Percentiles rank a stretch among this genome's conserved stretches.
phyloP scores from a whole-genome alignment of 2,888 invertebrate genomes.

The Meta bourneti region DNA sequence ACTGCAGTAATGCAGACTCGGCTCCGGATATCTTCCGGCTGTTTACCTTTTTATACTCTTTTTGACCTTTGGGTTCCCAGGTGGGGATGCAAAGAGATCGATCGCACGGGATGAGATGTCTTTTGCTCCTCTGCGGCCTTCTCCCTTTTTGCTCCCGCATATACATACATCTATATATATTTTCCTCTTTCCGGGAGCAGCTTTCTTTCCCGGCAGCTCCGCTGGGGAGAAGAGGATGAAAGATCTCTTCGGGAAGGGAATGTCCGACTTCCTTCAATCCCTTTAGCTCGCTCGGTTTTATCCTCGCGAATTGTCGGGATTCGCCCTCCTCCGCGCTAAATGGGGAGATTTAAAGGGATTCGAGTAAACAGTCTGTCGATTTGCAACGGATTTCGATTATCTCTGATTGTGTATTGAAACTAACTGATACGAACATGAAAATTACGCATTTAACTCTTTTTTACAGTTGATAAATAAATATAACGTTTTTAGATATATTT shows the following conservation, averaged over 20 bases:
- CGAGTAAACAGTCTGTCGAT: too few species aligned
- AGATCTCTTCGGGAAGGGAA: conserved; percentile 30
- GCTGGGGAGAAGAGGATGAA: conserved; percentile 9
- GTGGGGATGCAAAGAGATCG: conserved; percentile 66
- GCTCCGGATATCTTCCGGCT: conserved; percentile 68
- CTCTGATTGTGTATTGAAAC: too few species aligned
- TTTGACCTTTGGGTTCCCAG: conserved; percentile 70
- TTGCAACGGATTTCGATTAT: too few species aligned
- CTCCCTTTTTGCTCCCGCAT: conserved; percentile 3
- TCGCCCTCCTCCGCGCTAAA: too few species aligned
- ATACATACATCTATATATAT: conserved; percentile 24
- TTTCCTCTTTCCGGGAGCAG: conserved; percentile 24
- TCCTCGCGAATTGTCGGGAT: conserved; percentile 25
- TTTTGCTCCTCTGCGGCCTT: conserved; percentile 29
- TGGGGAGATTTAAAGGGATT: too few species aligned
- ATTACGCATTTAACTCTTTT: too few species aligned
- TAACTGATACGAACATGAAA: too few species aligned
- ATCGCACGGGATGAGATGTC: conserved; percentile 66
- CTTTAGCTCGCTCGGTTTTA: conserved; percentile 26
- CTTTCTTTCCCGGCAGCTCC: conserved; percentile 19
- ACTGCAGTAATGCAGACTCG: conserved; percentile 59
- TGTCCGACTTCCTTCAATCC: conserved; percentile 36
- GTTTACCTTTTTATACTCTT: conserved; percentile 76
- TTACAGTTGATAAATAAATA: too few species aligned
- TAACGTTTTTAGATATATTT: too few species aligned